A percentile compares a stretch with the other conserved stretches of the same genome.
Evolutionary conservation across 92 coral and sea anemone genomes (phyloP).

Genomic region (Palythoa grandis): DNA sequence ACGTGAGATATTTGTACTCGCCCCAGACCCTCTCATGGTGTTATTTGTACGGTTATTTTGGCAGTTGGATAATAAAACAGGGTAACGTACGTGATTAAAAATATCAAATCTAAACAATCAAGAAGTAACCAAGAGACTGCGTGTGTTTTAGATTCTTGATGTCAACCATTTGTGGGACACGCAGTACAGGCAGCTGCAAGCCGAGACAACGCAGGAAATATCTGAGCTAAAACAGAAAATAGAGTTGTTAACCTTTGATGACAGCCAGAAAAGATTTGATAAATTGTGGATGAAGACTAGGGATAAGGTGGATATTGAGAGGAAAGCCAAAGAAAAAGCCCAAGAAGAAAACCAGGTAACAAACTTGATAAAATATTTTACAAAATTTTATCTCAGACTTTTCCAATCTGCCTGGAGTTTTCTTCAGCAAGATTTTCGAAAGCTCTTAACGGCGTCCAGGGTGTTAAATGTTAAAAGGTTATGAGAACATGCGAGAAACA

Average conservation of each 20-base stretch:
- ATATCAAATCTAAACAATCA: background rate
- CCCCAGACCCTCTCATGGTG: too few species aligned
- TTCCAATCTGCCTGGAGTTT: background rate
- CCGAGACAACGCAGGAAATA: conserved; percentile 65
- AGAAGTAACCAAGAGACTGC: background rate
- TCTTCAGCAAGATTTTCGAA: too few species aligned
- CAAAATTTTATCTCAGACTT: background rate
- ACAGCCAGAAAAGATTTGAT: conserved; percentile 51
- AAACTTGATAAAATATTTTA: background rate
- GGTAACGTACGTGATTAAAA: too few species aligned
- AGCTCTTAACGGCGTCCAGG: background rate
- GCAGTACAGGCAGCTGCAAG: conserved; percentile 72
- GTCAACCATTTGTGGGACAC: conserved; percentile 89
- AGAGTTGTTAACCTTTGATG: conserved; percentile 54
- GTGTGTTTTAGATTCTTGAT: conserved; percentile 66
- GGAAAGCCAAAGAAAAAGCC: conserved; percentile 51
- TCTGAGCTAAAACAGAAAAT: conserved; percentile 69
- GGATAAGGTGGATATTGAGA: conserved; percentile 56
- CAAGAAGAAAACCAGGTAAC: conserved; percentile 49
- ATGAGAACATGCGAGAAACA: too few species aligned
- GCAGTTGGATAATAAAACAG: too few species aligned
- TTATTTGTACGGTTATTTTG: too few species aligned
- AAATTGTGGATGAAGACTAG: conserved; percentile 48
- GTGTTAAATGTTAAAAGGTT: too few species aligned
- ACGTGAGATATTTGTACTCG: too few species aligned